Evolutionary conservation across 2,113 vertebrate species (phyloP), one percentile per base, ranked within the genome.

Genomic region (Carlito syrichta): DNA sequence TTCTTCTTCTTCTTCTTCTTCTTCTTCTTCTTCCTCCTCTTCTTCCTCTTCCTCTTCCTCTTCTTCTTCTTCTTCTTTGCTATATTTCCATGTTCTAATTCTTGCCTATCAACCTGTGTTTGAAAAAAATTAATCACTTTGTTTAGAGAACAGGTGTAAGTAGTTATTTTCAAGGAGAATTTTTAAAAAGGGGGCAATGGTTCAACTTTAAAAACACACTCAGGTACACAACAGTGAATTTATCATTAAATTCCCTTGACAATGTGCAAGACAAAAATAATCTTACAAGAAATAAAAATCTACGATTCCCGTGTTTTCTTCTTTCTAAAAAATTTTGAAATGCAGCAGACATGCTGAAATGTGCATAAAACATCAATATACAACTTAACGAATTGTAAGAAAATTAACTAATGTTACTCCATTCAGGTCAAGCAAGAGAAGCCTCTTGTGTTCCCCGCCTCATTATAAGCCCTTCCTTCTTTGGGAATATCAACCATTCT

Each of bases 231-330:
- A 43, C 8, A 85, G 13, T 88, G 23, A 35, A 60, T 48, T 95
- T 92, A 76, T 66, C 77, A 25, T 68, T 86, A 73, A 77, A 82
- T 50, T 86, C 38, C 56, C 25, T 86, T 84, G 50, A 66, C 30
- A 91, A 78, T n/a, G 20, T 63, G 8, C n/a, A 77, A 45, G 35
- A 56, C 38, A 74, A 92, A 95, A 91, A 63, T 77, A 93, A 91
- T 63, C 52, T 88, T 88, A 48, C 83, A 95, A 97, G 35, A 45
- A 85, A 91, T 1, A 13, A 25, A 92, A 88, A 89, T 62, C 66
- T 48, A 60, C 68, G 74, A 77, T 56, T 91, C 54, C 40, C 12
- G 52, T 88, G 92, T 93, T 85, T 90, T 1, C 35, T 93, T 60
- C 38, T 38, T 92, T 94, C 87, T n/a, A n/a, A 6, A 93, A 91